Evolutionary conservation across 2,888 invertebrate genomes (phyloP).

Genomic region (Macrosoma leucophasiata): DNA sequence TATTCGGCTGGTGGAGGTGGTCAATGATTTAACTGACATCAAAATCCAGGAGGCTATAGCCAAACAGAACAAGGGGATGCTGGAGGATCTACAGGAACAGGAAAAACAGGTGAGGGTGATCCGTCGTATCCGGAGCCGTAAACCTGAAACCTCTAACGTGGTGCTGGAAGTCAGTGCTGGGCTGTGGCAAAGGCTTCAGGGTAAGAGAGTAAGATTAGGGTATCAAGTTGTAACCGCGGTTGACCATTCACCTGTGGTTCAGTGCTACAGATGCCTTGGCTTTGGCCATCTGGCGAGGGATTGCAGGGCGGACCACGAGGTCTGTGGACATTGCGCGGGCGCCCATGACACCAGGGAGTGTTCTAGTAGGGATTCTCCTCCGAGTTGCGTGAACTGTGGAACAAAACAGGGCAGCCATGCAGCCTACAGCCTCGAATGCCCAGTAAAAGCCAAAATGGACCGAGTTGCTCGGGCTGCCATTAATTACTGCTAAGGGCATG

Average conservation of each 20-base stretch:
- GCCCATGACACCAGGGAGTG: slow-evolving; percentile 8
- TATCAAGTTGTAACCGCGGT: slow-evolving; percentile 13
- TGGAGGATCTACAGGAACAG: not conserved
- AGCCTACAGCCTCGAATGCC: slow-evolving; percentile 4
- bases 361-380: slow-evolving; percentile 3
- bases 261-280: slow-evolving; percentile 21
- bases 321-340: slow-evolving; percentile 20
- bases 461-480: slow-evolving; percentile 1
- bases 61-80: not conserved
- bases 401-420: not conserved
- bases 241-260: slow-evolving; percentile 17
- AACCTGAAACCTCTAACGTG: slow-evolving; percentile 9
- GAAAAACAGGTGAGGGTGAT: not conserved
- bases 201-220: slow-evolving; percentile 11
- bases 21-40: slow-evolving; percentile 1
- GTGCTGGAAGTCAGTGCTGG: slow-evolving; percentile 6
- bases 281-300: slow-evolving; percentile 19
- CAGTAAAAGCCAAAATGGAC: slow-evolving; percentile 4
- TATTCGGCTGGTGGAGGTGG: not conserved
- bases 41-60: not conserved
- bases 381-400: slow-evolving; percentile 19
- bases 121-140: slow-evolving; percentile 3
- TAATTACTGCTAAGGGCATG: slow-evolving; percentile 1
- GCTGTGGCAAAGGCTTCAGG: slow-evolving; percentile 2
- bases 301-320: not conserved